Conservation (phyloP, 2,888 invertebrate species). For the Hyalella azteca region DNA sequence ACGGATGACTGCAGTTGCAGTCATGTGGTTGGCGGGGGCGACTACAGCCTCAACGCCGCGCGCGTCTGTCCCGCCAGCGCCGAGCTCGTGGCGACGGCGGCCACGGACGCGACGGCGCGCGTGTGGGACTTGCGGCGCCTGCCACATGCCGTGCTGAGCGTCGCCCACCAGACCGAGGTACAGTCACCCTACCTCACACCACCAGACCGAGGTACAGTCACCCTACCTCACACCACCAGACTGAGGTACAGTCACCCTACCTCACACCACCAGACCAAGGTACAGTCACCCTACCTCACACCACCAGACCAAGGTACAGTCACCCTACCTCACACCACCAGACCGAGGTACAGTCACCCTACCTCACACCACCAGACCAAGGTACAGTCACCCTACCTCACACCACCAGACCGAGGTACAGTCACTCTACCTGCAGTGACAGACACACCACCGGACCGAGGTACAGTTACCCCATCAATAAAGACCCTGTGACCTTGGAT, state of each 20-base stretch:
- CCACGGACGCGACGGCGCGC: not conserved
- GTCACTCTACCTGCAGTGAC: too few species aligned
- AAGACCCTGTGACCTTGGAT: too few species aligned
- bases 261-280: not conserved
- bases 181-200: not conserved
- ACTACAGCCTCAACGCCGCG: conserved; percentile 12
- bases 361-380: too few species aligned
- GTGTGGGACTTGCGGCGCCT: not conserved
- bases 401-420: too few species aligned
- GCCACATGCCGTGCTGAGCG: not conserved
- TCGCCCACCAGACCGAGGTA: not conserved
- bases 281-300: not conserved
- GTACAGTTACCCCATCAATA: too few species aligned
- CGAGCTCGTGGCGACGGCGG: not conserved
- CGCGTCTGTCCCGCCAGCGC: not conserved
- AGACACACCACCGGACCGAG: too few species aligned
- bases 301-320: not conserved
- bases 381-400: too few species aligned
- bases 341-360: too few species aligned
- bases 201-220: not conserved
- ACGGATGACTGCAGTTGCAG: too few species aligned
- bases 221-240: not conserved
- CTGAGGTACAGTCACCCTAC: not conserved
- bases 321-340: not conserved
- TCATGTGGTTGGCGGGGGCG: conserved; percentile 1